Conservation (phyloP, 2,888 invertebrate species). For the Arrhopalites spinosus region DNA sequence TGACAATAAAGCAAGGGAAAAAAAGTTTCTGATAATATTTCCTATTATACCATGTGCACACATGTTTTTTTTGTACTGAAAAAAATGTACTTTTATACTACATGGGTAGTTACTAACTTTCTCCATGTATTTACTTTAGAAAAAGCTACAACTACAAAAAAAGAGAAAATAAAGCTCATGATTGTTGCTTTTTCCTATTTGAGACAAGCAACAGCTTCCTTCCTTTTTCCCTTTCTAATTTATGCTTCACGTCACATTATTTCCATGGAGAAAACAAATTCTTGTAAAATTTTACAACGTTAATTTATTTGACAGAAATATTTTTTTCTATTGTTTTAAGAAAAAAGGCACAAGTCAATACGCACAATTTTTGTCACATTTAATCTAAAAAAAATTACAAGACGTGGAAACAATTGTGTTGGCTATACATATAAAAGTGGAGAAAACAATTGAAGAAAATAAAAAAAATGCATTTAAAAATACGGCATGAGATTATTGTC, state of each 20-base stretch:
- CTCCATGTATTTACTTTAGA: background rate
- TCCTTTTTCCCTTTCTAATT: conserved; percentile 6
- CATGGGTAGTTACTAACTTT: background rate
- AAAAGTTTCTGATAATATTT: background rate
- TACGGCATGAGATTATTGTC: too few relatives aligned
- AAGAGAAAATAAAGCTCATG: background rate
- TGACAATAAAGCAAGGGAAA: background rate
- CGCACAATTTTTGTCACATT: too few relatives aligned
- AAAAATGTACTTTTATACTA: too few relatives aligned
- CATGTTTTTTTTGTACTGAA: background rate
- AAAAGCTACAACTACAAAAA: background rate
- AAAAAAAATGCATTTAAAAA: too few relatives aligned
- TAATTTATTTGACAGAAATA: background rate
- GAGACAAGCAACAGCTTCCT: conserved; percentile 1
- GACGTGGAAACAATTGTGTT: background rate
- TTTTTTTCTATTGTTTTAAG: background rate
- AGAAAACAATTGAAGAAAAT: too few relatives aligned
- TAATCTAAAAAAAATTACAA: background rate
- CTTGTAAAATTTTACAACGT: background rate
- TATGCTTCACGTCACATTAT: conserved; percentile 13
- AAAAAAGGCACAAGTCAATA: background rate
- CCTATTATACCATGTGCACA: background rate
- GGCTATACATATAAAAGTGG: too few relatives aligned
- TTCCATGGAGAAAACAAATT: too few relatives aligned
- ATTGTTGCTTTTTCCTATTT: background rate